Base-by-base conservation (phyloP, 2,113 vertebrate species). In the Calyptommatus sinebrachiatus region DNA sequence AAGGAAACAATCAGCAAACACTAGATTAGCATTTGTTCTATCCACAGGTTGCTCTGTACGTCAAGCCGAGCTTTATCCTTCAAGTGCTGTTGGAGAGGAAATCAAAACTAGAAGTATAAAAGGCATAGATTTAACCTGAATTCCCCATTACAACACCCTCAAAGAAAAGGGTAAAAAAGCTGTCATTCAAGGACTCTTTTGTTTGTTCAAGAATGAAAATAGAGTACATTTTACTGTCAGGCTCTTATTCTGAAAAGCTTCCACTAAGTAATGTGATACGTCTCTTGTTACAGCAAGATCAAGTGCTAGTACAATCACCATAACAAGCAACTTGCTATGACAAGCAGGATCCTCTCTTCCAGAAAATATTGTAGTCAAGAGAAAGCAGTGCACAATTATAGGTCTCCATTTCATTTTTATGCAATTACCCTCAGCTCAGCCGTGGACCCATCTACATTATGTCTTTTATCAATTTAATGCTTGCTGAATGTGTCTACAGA, bases 321-420 rank as follows among this genome's bases (percentile, higher is more conserved):
- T 90, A 92, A 91, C 88, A 87, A 90, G 83, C 83, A 83, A 86
- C 88, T 92, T 89, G 83, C 85, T 92, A 87, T 83, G 86, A 88
- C 86, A 88, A 91, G 88, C 0, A 61, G 89, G 88, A 85, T 87
- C 75, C 83, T 84, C 91, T 88, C 91, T 93, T 91, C 89, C 86
- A 93, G 88, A 90, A 88, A 91, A 93, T 87, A 92, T 79, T 74
- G 84, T 6, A 0, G 60, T 57, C 75, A 81, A 92, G 86, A 86
- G 91, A 91, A 89, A 91, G 89, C 84, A 88, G 80, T 81, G 88
- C 82, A 87, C 91, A 89, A 89, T 93, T 95, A 95, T 88, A 90
- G 89, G 90, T 92, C 88, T 93, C 90, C 87, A 85, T 92, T 93
- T 93, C 88, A 89, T 93, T 93, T 93, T 89, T 89, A 88, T 92